Evolutionary conservation across 2,888 invertebrate species (phyloP), one percentile per base, ranked within the genome.

Genomic region (Drosophila glabriapex): DNA sequence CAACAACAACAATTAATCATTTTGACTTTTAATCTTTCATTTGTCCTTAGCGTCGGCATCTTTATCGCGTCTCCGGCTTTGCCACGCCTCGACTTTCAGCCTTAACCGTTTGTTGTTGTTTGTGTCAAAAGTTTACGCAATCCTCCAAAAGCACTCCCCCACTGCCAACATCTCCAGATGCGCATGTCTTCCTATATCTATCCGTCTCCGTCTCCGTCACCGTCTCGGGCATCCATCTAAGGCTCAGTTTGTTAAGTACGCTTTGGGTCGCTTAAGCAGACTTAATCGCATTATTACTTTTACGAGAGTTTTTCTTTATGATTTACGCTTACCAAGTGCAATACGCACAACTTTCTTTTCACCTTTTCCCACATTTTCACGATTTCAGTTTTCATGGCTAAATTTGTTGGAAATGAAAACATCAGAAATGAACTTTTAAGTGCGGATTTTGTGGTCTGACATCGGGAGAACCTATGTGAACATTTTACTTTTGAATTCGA

Each of bases 251-350:
- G 78, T 78, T 84, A 84, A 82, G 84, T 82, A 82, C 72, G 78
- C 80, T 82, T 84, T 84, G 80, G 84, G 84, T 84, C 82, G 82
- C 82, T 82, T 82, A 84, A 84, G 84, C 78, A 77, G 84, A 82
- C 84, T 84, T 85, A 85, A 85, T 84, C 84, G 84, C 80, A 84
- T 84, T 84, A 84, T 83, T 83, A 83, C 83, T 83, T 83, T 83
- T 83, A 83, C 83, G 83, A 83, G 83, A 83, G 80, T 83, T 83
- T 82, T 83, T 83, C 82, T 83, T 83, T 83, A 83, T 83, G 83
- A 83, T 83, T 83, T 83, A 83, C 83, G 77, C 71, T 69, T 56
- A 63, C 61, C 68, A 66, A 69, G 64, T 74, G 74, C 80, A 76
- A 79, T 63, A 63, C 79, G 71, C 69, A 58, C 63, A 64, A 50